A percentile compares a stretch with the other conserved stretches of the same genome.
Conservation (phyloP, 1,140 invertebrate genomes). For the Megalonaias nervosa region DNA sequence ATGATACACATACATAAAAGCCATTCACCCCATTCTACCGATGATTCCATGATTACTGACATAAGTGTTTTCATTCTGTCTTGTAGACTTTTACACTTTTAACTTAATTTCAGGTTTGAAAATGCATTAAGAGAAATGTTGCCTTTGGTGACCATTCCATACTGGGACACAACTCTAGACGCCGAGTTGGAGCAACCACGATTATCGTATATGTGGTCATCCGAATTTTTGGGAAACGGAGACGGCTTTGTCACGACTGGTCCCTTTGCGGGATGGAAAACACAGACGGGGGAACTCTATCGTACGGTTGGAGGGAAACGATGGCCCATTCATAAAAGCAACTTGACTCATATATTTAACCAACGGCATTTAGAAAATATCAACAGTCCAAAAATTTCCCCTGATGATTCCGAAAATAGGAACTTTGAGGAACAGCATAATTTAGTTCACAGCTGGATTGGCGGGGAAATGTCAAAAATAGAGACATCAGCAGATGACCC, state of each 20-base stretch:
- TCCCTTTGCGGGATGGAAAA: constrained; percentile 52
- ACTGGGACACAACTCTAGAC: constrained; percentile 69
- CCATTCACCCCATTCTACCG: no score
- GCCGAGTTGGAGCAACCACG: constrained; percentile 53
- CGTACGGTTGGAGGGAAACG: constrained; percentile 18
- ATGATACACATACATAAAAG: no score
- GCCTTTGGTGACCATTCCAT: constrained; percentile 62
- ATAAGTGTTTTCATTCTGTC: no score
- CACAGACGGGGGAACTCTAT: constrained; percentile 33
- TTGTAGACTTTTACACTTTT: neutral
- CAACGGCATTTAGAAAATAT: constrained; percentile 8
- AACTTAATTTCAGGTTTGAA: constrained; percentile 38
- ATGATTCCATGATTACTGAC: no score
- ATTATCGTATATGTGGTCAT: constrained; percentile 64
- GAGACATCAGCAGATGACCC: constrained; percentile 67
- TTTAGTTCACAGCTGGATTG: constrained; percentile 49
- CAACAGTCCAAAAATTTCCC: constrained; percentile 5
- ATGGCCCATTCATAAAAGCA: constrained; percentile 5
- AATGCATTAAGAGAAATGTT: constrained; percentile 45
- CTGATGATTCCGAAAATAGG: constrained; percentile 26
- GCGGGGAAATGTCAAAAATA: constrained; percentile 53
- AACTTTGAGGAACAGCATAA: constrained; percentile 54
- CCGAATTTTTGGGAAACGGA: constrained; percentile 67
- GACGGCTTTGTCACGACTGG: constrained; percentile 67
- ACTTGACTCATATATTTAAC: constrained; percentile 22